Evolutionary conservation across 2,113 vertebrate species (phyloP), one percentile per base, ranked within the genome.

Genomic region (Ameiurus melas): DNA sequence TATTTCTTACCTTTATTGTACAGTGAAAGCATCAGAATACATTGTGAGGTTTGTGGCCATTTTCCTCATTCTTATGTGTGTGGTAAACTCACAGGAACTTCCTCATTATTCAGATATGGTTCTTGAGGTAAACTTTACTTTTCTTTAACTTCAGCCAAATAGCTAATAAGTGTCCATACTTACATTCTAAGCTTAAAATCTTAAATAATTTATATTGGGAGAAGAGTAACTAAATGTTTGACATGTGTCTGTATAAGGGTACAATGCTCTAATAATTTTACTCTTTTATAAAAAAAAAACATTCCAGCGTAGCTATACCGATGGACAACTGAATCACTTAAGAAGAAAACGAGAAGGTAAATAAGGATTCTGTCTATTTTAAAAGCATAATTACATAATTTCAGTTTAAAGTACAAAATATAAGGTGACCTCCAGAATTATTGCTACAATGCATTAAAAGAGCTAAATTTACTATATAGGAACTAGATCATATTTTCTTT

Each of bases 11-110:
- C 14, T n/a, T 17, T 17, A 80, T 30, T 62, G 20, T 86, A 93
- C 94, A 94, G 95, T 90, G 66, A 85, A 86, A 87, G 58, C 57
- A 86, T 66, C 60, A 58, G 90, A 64, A 85, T 89, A 85, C 62
- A 66, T 73, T 19, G 22, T 89, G 66, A 78, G 62, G 70, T 25
- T 93, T 83, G 7, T 85, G 22, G 87, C 84, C 75, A 71, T 94
- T 43, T 53, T 93, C 0, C 43, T 92, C 57, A 81, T 82, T 0
- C 16, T 90, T 1, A 33, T 70, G 16, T 60, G 66, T 91, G 87
- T 93, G 89, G 91, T 91, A 91, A 87, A 93, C 93, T 92, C 91
- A 85, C 62, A 82, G 10, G 88, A 68, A 71, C 17, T 89, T 53
- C 53, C 13, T 86, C 82, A 91, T 22, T 78, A 12, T 27, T 68